Base-by-base conservation (phyloP, 2,888 invertebrate genomes). In the Hoplodrina blanda region DNA sequence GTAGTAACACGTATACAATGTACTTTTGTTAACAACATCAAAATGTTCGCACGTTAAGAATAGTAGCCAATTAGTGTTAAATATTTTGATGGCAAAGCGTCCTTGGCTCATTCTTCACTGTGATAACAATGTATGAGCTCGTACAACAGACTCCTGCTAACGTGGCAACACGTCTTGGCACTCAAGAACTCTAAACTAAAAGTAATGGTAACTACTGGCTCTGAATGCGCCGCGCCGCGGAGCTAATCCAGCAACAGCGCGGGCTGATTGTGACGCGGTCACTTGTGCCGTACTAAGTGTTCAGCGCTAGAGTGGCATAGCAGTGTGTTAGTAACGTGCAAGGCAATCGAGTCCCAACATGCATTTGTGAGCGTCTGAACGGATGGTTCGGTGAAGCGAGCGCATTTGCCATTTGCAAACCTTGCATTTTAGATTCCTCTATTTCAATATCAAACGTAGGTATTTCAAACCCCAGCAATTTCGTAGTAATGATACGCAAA, bases 161-260 rank as follows among this genome's bases (percentile, higher is more conserved):
- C 54, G 52, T 33, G 49, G 19, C 17, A 11, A 44, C 69, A 53
- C 61, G 70, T 53, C 55, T 62, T 52, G 60, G 20, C 63, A 75
- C 73, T 81, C 70, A 75, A 65, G 61, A 65, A 20, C 15, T 69
- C 62, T 80, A 70, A 71, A 73, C 72, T 78, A 78, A 61, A 63
- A 81, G 78, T 78, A 88, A 77, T 79, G 83, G 75, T 83, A 86
- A 82, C 68, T 84, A 85, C 84, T 83, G 83, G 83, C 82, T 79
- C 76, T 60, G 76, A 19, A 44, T 61, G 64, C 56, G 61, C 13
- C 19, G 41, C 55, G 52, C 52, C 30, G 15, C 77, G 61, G 55
- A 20, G 37, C 30, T 33, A 0, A 13, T 15, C 44, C 41, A 2
- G 13, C 3, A 2, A 2, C 37, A 7, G 37, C 37, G 37, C 37